These are phyloP conservation scores for Drosophila subobscura DNA, from an alignment of 1,140 invertebrate species.

Conservation along the genomic window DNA sequence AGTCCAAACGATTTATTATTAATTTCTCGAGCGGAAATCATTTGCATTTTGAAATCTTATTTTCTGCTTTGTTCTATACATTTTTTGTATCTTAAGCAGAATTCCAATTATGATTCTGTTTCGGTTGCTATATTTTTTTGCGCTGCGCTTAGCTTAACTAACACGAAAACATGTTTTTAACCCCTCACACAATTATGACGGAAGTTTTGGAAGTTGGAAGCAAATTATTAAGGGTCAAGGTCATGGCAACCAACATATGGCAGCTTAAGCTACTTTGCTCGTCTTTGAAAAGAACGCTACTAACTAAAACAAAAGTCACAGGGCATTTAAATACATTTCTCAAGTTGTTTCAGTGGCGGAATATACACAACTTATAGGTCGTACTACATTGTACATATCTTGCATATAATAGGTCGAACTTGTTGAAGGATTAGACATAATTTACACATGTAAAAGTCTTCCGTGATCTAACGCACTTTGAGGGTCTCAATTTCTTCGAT, in stretches of 20 bases:
- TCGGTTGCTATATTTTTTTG: constrained; percentile 21
- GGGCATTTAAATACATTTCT: too few relatives aligned
- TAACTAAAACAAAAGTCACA: not conserved
- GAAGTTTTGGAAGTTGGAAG: constrained; percentile 28
- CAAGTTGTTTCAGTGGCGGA: too few relatives aligned
- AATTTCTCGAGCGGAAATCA: constrained; percentile 52
- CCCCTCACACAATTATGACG: constrained; percentile 16
- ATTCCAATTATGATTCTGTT: constrained; percentile 45
- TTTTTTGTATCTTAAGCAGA: constrained; percentile 12
- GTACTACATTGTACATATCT: too few relatives aligned
- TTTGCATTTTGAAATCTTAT: constrained; percentile 45
- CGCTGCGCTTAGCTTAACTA: constrained; percentile 24
- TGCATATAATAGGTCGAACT: too few relatives aligned
- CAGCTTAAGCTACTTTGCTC: constrained; percentile 5
- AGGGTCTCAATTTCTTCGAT: too few relatives aligned
- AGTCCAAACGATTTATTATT: constrained; percentile 29
- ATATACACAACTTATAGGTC: too few relatives aligned
- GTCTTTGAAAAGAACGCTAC: not conserved
- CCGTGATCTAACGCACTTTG: too few relatives aligned
- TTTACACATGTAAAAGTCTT: too few relatives aligned
- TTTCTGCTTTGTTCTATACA: constrained; percentile 5
- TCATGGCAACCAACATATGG: not conserved
- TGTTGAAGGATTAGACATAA: too few relatives aligned
- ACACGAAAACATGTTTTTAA: constrained; percentile 36
- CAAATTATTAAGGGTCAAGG: constrained; percentile 49